Evolutionary conservation across 2,888 invertebrate genomes (phyloP).

Genomic region (Charanyca ferruginea): DNA sequence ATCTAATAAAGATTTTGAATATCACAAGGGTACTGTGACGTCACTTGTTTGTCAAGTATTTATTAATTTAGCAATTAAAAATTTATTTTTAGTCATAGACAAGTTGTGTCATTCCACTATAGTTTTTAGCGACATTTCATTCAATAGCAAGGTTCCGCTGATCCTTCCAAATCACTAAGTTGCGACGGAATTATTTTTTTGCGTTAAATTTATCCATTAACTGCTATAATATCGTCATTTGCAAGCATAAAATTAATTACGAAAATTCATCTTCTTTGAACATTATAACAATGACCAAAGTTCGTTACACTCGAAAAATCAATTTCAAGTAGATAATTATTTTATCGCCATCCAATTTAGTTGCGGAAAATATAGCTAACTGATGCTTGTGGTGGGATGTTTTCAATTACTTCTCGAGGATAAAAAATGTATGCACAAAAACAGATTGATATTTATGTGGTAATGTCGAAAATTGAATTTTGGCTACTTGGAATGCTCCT

Average conservation of each 20-base stretch:
- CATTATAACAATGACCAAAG: conserved; percentile 51
- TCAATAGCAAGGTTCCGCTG: not conserved
- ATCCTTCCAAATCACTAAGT: not conserved
- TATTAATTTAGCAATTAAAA: too few relatives aligned
- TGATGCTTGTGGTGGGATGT: conserved; percentile 22
- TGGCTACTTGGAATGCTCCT: conserved; percentile 3
- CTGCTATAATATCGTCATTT: conserved; percentile 36
- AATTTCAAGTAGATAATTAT: conserved; percentile 52
- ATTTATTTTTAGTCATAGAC: too few relatives aligned
- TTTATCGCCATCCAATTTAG: conserved; percentile 44
- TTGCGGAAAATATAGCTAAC: conserved; percentile 35
- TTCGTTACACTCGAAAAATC: conserved; percentile 55
- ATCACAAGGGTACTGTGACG: too few relatives aligned
- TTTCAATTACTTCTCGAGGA: conserved; percentile 52
- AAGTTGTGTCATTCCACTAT: too few relatives aligned
- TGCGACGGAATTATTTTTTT: conserved; percentile 18
- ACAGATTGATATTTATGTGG: conserved; percentile 19
- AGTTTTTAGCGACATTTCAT: not conserved
- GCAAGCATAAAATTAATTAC: conserved; percentile 49
- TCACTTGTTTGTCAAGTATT: too few relatives aligned
- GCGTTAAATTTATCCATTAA: conserved; percentile 36
- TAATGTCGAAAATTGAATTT: conserved; percentile 33
- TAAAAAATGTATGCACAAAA: conserved; percentile 49
- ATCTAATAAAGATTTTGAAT: too few relatives aligned
- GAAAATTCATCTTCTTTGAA: conserved; percentile 35